Evolutionary conservation across 2,888 invertebrate genomes (phyloP).

Genomic region (Caenorhabditis virilis): DNA sequence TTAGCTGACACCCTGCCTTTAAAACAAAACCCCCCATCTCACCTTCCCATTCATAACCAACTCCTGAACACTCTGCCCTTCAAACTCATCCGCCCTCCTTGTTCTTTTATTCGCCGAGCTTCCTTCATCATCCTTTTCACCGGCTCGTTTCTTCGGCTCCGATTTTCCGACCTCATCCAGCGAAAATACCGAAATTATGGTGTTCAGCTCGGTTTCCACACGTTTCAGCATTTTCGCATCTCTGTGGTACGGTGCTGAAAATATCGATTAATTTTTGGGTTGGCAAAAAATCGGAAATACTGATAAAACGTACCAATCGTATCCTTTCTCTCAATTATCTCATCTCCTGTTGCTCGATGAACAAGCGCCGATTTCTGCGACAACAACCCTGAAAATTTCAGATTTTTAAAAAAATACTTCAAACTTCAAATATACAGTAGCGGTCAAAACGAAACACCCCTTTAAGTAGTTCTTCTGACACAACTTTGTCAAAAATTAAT

Average conservation of each 20-base stretch:
- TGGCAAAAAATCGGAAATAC: background rate
- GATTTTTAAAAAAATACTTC: background rate
- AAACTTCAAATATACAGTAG: too few relatives aligned
- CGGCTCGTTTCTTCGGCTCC: conserved; percentile 6
- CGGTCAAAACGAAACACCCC: too few relatives aligned
- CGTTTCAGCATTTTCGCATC: conserved; percentile 15
- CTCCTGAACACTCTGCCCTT: too few relatives aligned
- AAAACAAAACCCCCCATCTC: too few relatives aligned
- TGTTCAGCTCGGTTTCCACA: conserved; percentile 6
- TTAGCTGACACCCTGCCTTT: too few relatives aligned
- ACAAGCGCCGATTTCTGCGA: conserved; percentile 26
- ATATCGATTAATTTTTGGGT: background rate
- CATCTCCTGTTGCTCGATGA: conserved; percentile 31
- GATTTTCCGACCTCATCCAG: conserved; percentile 5
- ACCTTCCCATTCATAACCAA: too few relatives aligned
- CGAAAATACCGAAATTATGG: background rate
- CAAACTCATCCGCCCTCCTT: too few relatives aligned
- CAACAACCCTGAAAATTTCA: conserved; percentile 10
- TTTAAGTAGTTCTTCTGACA: too few relatives aligned
- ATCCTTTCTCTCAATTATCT: conserved; percentile 26
- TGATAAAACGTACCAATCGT: conserved; percentile 20
- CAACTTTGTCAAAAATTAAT: too few relatives aligned
- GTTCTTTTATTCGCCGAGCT: background rate
- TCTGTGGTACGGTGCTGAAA: conserved; percentile 26
- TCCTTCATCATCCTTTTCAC: conserved; percentile 1